Conservation (phyloP, 1,140 invertebrate species). For the Anoplophora glabripennis region DNA sequence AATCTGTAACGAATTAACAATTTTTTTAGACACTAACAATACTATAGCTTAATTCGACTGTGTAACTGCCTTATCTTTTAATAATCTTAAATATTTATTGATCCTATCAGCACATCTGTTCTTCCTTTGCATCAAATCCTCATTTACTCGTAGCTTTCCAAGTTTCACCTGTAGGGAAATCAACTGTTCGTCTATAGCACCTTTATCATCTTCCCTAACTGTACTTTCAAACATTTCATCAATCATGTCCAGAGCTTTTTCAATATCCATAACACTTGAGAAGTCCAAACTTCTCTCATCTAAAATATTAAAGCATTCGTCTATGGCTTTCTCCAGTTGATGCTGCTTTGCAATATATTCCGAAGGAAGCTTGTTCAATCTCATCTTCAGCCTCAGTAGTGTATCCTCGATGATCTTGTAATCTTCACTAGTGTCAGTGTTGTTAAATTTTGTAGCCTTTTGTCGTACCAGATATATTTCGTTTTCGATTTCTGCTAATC, state of each 20-base stretch:
- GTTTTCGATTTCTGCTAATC: conserved; percentile 16
- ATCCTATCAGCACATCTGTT: conserved; percentile 3
- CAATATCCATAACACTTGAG: conserved; percentile 9
- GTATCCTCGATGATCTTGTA: conserved; percentile 13
- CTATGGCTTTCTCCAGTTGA: conserved; percentile 17
- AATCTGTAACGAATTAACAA: no score
- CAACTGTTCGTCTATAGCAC: conserved; percentile 27
- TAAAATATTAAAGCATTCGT: conserved; percentile 15
- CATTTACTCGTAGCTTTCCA: conserved; percentile 24
- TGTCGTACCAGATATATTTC: conserved; percentile 7
- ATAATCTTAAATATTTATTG: neutral
- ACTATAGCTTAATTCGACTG: no score
- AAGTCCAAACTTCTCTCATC: conserved; percentile 17
- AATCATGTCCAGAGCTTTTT: conserved; percentile 15
- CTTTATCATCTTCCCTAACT: conserved; percentile 15
- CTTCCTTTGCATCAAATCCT: conserved; percentile 7
- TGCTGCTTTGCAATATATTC: neutral
- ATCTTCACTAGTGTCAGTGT: conserved; percentile 2
- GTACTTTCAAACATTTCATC: neutral
- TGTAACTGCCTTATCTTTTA: no score
- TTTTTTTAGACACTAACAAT: no score
- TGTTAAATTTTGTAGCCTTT: neutral
- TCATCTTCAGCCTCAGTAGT: conserved; percentile 2
- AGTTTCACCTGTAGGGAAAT: conserved; percentile 26
- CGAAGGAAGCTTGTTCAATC: conserved; percentile 5